phyloP scores from a whole-genome alignment of 2,888 invertebrate species.

The Scelioninae gen. 1 region DNA sequence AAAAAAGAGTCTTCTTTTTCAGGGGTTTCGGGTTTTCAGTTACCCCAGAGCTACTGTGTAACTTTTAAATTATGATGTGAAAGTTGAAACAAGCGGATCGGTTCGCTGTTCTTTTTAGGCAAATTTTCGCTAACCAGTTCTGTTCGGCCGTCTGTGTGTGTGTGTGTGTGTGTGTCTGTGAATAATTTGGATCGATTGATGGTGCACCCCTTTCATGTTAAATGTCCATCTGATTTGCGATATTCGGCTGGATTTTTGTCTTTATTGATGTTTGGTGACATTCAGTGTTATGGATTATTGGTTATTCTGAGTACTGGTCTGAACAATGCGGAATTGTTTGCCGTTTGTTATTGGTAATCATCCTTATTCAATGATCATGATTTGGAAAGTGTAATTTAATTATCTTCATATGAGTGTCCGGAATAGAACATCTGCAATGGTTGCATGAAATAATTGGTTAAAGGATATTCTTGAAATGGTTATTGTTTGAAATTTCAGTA shows the following conservation, averaged over 20 bases:
- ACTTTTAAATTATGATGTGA: slow-evolving; percentile 19
- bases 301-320: too few relatives aligned
- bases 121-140: slow-evolving; percentile 6
- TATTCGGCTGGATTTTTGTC: slow-evolving; percentile 1
- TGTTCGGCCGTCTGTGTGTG: too few relatives aligned
- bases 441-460: too few relatives aligned
- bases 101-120: neutral
- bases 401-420: too few relatives aligned
- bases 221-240: neutral
- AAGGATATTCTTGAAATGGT: too few relatives aligned
- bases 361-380: too few relatives aligned
- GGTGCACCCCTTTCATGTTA: neutral
- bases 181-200: neutral
- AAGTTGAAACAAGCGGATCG: slow-evolving; percentile 17
- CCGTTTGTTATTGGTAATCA: too few relatives aligned
- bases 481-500: too few relatives aligned
- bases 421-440: too few relatives aligned
- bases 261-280: too few relatives aligned
- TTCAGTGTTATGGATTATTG: neutral
- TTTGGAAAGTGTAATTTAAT: too few relatives aligned
- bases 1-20: neutral
- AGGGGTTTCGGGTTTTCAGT: neutral
- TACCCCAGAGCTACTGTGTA: neutral
- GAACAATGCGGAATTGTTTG: too few relatives aligned
- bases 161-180: neutral